Conservation (phyloP, 1,140 invertebrate genomes). For the Geopemphigus sp. region DNA sequence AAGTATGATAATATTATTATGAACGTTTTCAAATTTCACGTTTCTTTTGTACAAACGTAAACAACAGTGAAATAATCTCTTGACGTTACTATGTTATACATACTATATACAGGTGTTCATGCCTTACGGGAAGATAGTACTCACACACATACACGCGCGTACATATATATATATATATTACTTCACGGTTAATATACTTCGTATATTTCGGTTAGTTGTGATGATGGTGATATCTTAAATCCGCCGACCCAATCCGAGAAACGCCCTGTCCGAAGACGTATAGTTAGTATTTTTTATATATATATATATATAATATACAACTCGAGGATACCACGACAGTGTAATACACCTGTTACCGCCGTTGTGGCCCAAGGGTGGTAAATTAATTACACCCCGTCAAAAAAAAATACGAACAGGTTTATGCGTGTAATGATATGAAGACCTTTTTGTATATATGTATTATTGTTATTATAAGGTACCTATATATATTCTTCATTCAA, state of each 20-base stretch:
- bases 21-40: background rate
- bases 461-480: background rate
- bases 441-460: background rate
- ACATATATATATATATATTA: background rate
- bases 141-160: background rate
- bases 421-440: background rate
- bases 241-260: background rate
- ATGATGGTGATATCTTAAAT: slow-evolving; percentile 1
- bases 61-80: no score
- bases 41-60: slow-evolving; percentile 9
- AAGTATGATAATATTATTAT: background rate
- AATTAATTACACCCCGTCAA: slow-evolving; percentile 38
- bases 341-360: slow-evolving; percentile 1
- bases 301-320: background rate
- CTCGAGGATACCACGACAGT: background rate
- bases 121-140: no score
- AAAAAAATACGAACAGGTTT: slow-evolving; percentile 1
- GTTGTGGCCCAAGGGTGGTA: background rate
- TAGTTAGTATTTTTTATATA: no score
- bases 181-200: no score
- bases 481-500: background rate
- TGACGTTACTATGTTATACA: no score
- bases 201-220: no score
- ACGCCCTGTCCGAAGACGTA: slow-evolving; percentile 10
- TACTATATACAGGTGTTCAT: no score